Percentiles rank a stretch among this genome's conserved stretches.
Evolutionary conservation across 2,113 vertebrate genomes (phyloP).

Genomic region (Calonectris borealis): DNA sequence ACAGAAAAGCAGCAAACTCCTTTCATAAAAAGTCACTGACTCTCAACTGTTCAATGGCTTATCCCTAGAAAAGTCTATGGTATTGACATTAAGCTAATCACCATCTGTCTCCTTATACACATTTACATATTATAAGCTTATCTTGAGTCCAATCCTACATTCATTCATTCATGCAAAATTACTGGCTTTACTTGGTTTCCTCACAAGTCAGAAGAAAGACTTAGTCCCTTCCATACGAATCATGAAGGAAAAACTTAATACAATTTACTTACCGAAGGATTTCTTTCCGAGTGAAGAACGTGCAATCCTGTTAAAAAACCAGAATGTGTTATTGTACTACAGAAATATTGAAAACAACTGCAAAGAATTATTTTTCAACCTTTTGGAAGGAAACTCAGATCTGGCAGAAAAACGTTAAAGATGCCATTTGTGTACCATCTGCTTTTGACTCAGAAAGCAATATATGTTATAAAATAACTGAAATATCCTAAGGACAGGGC

Average conservation of each 20-base stretch:
- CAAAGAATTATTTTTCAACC: not conserved
- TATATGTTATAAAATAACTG: not conserved
- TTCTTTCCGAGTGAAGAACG: constrained; percentile 97
- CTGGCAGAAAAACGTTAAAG: not conserved
- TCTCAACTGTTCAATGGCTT: not conserved
- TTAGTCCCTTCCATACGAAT: not conserved
- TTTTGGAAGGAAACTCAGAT: not conserved
- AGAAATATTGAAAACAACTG: not conserved
- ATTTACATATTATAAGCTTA: not conserved
- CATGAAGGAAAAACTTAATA: not conserved
- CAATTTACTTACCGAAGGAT: constrained; percentile 90
- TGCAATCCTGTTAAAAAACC: constrained; percentile 88
- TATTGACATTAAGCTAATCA: not conserved
- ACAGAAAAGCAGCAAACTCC: not conserved
- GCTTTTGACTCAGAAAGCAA: not conserved
- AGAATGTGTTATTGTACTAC: not conserved
- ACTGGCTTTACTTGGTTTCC: not conserved
- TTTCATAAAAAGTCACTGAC: not conserved
- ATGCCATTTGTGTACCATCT: not conserved
- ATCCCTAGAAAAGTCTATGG: not conserved
- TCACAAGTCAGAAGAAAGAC: not conserved
- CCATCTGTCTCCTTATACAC: not conserved
- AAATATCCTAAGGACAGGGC: not conserved
- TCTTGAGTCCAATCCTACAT: not conserved
- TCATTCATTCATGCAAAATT: not conserved